Evolutionary conservation across 2,888 invertebrate genomes (phyloP), one percentile per base, ranked within the genome.

Genomic region (Pachycephus smyrnensis): DNA sequence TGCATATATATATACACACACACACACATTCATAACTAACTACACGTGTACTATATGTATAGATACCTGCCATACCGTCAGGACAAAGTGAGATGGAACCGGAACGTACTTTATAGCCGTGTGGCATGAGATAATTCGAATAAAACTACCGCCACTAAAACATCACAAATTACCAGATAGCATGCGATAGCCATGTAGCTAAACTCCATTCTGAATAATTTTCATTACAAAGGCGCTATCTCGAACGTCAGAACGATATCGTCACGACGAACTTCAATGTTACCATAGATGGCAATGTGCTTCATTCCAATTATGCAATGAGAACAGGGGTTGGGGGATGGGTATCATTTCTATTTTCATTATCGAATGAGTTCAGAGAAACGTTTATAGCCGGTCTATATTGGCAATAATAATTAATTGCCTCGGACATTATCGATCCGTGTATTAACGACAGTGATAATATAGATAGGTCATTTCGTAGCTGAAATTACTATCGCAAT

Each of bases 121-220:
- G 55, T 23, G 23, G 55, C 55, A 23, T 55, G 55, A 55, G 71
- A 71, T 30, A 71, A 71, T 71, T 55, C 55, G 55, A 37, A 77
- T 75, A 74, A 75, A 75, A 77, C 75, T 73, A 32, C 31, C 31
- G 74, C 73, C 73, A 77, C 75, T 78, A 78, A 78, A 78, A 73
- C 69, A 69, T 76, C 35, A 40, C 73, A 78, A 78, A 78, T 78
- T 78, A 37, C 75, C 75, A 32, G 30, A 78, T 75, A 73, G 15
- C 78, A 73, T 68, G 78, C 76, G 78, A 78, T 78, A 78, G 75
- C 15, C 69, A 71, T 33, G 55, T 55, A 55, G 9, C 23, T 55
- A 9, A 55, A 55, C 55, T 55, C 9, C 15, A 15, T 55, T 23
- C 23, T 55, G 55, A 55, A 9, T 55, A 55, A 55, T 55, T 55